A percentile compares a stretch with the other conserved stretches of the same genome.
These are phyloP conservation scores for Neotoxoptera formosana DNA, from an alignment of 1,140 invertebrate genomes.

Conservation along the genomic window DNA sequence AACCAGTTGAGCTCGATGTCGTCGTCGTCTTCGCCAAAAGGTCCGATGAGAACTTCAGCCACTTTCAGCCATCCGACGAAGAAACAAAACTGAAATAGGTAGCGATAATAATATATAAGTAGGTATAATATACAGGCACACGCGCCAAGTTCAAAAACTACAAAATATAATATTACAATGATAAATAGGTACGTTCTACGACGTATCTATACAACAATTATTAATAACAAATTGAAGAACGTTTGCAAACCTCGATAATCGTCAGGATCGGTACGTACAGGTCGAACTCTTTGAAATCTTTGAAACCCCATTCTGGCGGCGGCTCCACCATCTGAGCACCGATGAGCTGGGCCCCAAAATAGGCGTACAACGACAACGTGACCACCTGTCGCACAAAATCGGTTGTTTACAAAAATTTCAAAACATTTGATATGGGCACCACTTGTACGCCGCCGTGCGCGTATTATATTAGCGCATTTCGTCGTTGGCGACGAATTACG, in stretches of 20 bases:
- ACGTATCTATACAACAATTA: neutral
- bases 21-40: conserved; percentile 94
- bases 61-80: conserved; percentile 97
- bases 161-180: neutral
- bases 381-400: conserved; percentile 74
- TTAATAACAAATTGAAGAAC: neutral
- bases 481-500: neutral
- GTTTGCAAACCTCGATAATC: conserved; percentile 77
- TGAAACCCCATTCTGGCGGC: conserved; percentile 63
- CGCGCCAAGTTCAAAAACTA: neutral
- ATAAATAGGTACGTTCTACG: neutral
- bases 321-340: conserved; percentile 81
- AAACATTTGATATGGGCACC: neutral
- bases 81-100: conserved; percentile 89
- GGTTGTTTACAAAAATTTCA: neutral
- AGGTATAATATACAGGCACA: neutral
- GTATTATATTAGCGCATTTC: too few species aligned
- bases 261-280: conserved; percentile 94
- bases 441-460: neutral
- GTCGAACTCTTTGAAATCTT: conserved; percentile 73
- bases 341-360: conserved; percentile 87
- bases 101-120: neutral
- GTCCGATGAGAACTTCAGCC: conserved; percentile 89
- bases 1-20: conserved; percentile 92
- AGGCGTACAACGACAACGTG: conserved; percentile 88